phyloP scores from a whole-genome alignment of 1,140 invertebrate species.

The Bombus pascuorum region DNA sequence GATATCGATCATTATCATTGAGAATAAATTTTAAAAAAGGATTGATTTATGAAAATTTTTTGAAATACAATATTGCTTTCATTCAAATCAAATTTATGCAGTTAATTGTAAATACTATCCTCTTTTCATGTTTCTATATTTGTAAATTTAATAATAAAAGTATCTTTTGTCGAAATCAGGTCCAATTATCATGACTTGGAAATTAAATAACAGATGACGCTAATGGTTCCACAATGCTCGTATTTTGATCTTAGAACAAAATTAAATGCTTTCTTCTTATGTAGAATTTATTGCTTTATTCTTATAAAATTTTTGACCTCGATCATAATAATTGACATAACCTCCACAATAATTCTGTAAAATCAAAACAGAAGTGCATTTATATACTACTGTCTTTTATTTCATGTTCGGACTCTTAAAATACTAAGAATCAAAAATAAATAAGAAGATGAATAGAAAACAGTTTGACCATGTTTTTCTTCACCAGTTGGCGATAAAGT shows the following conservation, averaged over 20 bases:
- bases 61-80: background rate
- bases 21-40: background rate
- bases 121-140: background rate
- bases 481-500: background rate
- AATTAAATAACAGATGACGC: constrained; percentile 10
- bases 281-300: background rate
- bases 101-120: background rate
- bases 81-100: background rate
- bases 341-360: background rate
- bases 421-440: background rate
- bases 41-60: background rate
- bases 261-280: background rate
- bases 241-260: background rate
- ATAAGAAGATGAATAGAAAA: background rate
- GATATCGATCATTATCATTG: background rate
- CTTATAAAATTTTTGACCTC: background rate
- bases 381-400: background rate
- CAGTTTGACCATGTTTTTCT: background rate
- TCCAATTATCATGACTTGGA: background rate
- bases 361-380: background rate
- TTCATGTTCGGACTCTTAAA: background rate
- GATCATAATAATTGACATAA: background rate
- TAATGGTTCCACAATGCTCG: background rate
- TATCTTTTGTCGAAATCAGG: background rate
- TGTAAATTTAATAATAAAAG: background rate